Conservation (phyloP, 2,888 invertebrate species). For the Digitonthophagus gazella region DNA sequence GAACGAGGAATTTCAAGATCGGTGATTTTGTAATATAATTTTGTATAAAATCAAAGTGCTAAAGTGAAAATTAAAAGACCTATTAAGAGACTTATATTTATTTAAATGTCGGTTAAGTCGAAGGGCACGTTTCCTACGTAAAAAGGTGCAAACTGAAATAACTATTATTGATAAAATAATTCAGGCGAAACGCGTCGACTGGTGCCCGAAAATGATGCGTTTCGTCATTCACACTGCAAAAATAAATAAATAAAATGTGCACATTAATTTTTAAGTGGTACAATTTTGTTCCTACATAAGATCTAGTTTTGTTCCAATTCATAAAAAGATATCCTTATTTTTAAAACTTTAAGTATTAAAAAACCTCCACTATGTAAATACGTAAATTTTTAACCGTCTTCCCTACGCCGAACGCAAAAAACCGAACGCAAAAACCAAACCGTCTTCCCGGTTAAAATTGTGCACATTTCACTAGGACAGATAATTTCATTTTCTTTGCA, state of each 20-base stretch:
- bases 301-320: constrained; percentile 22
- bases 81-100: constrained; percentile 2
- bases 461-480: background rate
- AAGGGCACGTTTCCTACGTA: constrained; percentile 37
- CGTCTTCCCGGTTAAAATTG: background rate
- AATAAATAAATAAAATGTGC: constrained; percentile 20
- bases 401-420: too few species aligned
- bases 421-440: background rate
- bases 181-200: constrained; percentile 3
- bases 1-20: constrained; percentile 43
- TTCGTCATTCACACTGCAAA: constrained; percentile 22
- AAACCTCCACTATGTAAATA: background rate
- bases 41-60: background rate
- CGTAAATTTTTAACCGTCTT: background rate
- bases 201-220: constrained; percentile 26
- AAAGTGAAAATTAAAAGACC: background rate
- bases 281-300: constrained; percentile 36
- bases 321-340: background rate
- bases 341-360: background rate
- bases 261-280: constrained; percentile 26
- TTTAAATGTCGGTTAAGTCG: constrained; percentile 15
- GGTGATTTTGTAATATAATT: background rate
- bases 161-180: constrained; percentile 19
- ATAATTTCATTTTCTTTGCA: background rate
- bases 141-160: constrained; percentile 34